Evolutionary conservation across 2,888 invertebrate species (phyloP).

Genomic region (Chelonus formosanus): DNA sequence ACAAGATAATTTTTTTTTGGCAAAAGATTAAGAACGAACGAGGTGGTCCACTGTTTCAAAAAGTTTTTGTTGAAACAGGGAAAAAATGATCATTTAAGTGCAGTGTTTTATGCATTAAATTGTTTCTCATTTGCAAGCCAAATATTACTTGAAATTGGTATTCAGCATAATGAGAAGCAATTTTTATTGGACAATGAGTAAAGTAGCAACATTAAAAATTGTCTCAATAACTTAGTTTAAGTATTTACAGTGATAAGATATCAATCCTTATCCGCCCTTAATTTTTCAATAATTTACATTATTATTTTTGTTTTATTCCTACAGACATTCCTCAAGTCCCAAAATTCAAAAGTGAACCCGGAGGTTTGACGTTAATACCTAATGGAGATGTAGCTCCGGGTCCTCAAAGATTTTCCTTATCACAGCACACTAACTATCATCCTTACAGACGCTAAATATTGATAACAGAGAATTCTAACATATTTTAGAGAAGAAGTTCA

Average conservation of each 20-base stretch:
- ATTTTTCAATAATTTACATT: conserved; percentile 10
- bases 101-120: too few relatives aligned
- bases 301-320: conserved; percentile 41
- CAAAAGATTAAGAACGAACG: conserved; percentile 34
- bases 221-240: too few relatives aligned
- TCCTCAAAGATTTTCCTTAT: conserved; percentile 66
- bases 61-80: conserved; percentile 27
- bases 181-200: too few relatives aligned
- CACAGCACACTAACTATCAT: conserved; percentile 66
- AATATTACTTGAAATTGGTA: too few relatives aligned
- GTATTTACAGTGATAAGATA: too few relatives aligned
- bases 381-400: conserved; percentile 64
- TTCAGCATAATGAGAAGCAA: too few relatives aligned
- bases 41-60: conserved; percentile 52
- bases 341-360: conserved; percentile 59
- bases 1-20: background rate
- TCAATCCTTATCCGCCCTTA: conserved; percentile 20
- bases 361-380: conserved; percentile 53
- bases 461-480: conserved; percentile 35
- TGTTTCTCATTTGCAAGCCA: too few relatives aligned
- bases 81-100: background rate
- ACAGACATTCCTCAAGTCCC: conserved; percentile 51
- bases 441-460: conserved; percentile 66
- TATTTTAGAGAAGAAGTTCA: background rate
- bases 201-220: too few relatives aligned